Evolutionary conservation across 2,888 invertebrate genomes (phyloP).

Genomic region (Idaea dimidiata): DNA sequence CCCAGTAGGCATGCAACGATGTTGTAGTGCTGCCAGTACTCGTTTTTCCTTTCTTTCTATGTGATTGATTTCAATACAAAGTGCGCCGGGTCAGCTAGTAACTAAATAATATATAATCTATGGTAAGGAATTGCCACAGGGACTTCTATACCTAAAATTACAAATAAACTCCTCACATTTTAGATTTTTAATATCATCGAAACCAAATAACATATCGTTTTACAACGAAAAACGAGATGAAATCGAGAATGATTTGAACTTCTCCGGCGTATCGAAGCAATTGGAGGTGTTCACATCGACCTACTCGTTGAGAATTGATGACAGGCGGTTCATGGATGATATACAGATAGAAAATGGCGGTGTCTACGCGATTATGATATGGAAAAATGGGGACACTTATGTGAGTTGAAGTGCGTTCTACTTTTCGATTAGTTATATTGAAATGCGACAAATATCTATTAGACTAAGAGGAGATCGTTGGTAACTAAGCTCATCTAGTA

Average conservation of each 20-base stretch:
- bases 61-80: no score
- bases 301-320: conserved; percentile 43
- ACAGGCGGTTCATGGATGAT: conserved; percentile 27
- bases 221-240: conserved; percentile 46
- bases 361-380: conserved; percentile 51
- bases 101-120: no score
- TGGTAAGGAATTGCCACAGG: no score
- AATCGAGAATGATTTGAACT: conserved; percentile 39
- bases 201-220: conserved; percentile 35
- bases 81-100: background rate
- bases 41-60: no score
- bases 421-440: no score
- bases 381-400: conserved; percentile 31
- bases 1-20: no score
- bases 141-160: conserved; percentile 1
- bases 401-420: conserved; percentile 34
- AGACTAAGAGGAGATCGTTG: no score
- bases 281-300: conserved; percentile 53
- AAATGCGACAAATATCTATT: no score
- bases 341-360: conserved; percentile 52
- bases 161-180: conserved; percentile 13
- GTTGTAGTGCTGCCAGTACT: no score
- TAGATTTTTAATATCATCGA: conserved; percentile 45
- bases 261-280: conserved; percentile 38
- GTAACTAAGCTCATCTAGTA: no score